phyloP scores from a whole-genome alignment of 1,140 invertebrate genomes.

The Brachionus manjavacas region DNA sequence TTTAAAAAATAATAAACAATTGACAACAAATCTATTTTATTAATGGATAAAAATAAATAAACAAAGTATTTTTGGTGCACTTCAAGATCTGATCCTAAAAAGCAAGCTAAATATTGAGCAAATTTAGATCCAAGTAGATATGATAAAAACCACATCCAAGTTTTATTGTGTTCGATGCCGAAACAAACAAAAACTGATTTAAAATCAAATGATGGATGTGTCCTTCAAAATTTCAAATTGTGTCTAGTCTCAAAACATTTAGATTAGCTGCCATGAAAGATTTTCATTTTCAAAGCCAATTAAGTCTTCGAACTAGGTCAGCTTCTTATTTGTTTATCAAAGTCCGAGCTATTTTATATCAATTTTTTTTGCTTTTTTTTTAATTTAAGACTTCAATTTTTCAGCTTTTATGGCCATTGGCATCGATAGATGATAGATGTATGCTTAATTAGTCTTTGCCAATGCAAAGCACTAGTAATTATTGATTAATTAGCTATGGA shows the following conservation, averaged over 20 bases:
- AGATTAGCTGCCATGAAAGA: background rate
- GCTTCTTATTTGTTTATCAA: slow-evolving; percentile 16
- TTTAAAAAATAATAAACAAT: background rate
- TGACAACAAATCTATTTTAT: background rate
- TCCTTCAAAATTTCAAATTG: background rate
- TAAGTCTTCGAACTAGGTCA: slow-evolving; percentile 16
- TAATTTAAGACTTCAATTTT: background rate
- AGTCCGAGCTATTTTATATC: background rate
- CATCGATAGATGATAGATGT: background rate
- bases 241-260: background rate
- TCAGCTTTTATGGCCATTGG: background rate
- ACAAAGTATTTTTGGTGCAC: background rate
- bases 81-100: background rate
- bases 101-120: background rate
- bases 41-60: background rate
- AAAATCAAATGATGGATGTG: background rate
- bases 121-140: background rate
- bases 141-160: background rate
- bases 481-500: slow-evolving; percentile 21
- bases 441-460: background rate
- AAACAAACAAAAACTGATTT: background rate
- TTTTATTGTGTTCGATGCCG: background rate
- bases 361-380: background rate
- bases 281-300: slow-evolving; percentile 10
- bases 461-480: background rate